Conservation (phyloP, 2,888 invertebrate species). For the Drosophila formosana region DNA sequence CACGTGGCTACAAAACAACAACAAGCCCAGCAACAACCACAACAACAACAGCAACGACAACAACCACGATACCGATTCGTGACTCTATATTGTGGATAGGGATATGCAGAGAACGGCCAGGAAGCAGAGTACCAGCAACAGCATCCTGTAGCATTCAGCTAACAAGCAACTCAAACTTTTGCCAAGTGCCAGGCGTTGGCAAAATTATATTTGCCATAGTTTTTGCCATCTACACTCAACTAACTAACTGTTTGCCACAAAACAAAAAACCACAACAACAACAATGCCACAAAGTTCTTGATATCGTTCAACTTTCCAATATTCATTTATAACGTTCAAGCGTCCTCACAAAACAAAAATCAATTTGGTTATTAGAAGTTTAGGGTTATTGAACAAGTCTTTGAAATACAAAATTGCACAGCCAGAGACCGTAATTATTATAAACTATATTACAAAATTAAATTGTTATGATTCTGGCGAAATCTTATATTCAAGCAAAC, state of each 20-base stretch:
- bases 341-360: not conserved
- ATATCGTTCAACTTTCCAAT: slow-evolving; percentile 13
- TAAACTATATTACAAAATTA: no score
- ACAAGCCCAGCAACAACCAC: slow-evolving; percentile 17
- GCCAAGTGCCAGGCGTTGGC: slow-evolving; percentile 36
- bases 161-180: slow-evolving; percentile 43
- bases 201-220: slow-evolving; percentile 41
- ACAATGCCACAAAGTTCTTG: not conserved
- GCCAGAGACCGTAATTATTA: no score
- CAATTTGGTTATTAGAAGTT: not conserved
- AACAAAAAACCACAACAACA: slow-evolving; percentile 8
- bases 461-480: no score
- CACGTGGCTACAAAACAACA: slow-evolving; percentile 70
- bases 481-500: no score
- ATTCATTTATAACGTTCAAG: not conserved
- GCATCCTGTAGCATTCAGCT: slow-evolving; percentile 16
- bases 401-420: no score
- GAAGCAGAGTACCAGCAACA: slow-evolving; percentile 22
- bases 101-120: slow-evolving; percentile 33
- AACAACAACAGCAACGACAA: slow-evolving; percentile 18
- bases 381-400: no score
- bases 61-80: slow-evolving; percentile 11
- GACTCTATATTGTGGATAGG: slow-evolving; percentile 20
- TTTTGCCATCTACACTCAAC: slow-evolving; percentile 19
- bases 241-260: slow-evolving; percentile 19